Base-by-base conservation (phyloP, 2,888 invertebrate genomes). In the Drosophila ezoana region DNA sequence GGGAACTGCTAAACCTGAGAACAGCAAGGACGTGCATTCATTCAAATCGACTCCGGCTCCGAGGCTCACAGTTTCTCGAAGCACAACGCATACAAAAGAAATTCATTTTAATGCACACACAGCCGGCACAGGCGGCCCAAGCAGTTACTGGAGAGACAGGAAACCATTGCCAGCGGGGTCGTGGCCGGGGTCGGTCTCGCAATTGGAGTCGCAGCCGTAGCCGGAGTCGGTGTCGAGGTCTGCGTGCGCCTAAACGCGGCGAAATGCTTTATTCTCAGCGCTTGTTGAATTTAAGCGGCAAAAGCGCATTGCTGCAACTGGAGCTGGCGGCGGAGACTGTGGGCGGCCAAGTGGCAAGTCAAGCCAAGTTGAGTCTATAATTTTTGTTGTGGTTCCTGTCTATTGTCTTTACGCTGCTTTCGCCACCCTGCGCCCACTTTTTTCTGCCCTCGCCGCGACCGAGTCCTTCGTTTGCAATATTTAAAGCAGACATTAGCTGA, bases 321-420 rank as follows among this genome's bases (percentile, higher is more conserved):
- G 40, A 35, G 40, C 18, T 33, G 37, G 33, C 40, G 43, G 57
- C 61, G 69, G 56, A 68, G 63, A 73, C 60, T 76, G 78, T 76
- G 78, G 75, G 75, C 73, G 65, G 64, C 76, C 74, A 76, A 73
- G 62, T 65, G 76, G 72, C 66, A 73, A 76, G 80, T 70, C 80
- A 76, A 68, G 63, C 79, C 80, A 79, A 81, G 79, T 81, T 79
- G 79, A 80, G 81, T 85, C 88, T 85, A 85, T 85, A 85, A 85
- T 85, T 85, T 89, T 73, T 83, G 89, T 88, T 85, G 84, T 89
- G 83, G 83, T 85, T 87, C 80, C 83, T 87, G 83, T 87, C 83
- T 87, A 85, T 84, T 84, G 83, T 84, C 83, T 87, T 74, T 68
- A 75, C 69, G 72, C 65, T 45, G 51, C 66, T 53, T 58, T n/a